A percentile compares a stretch with the other conserved stretches of the same genome.
Conservation (phyloP, 1,140 invertebrate genomes). For the Sesamia nonagrioides region DNA sequence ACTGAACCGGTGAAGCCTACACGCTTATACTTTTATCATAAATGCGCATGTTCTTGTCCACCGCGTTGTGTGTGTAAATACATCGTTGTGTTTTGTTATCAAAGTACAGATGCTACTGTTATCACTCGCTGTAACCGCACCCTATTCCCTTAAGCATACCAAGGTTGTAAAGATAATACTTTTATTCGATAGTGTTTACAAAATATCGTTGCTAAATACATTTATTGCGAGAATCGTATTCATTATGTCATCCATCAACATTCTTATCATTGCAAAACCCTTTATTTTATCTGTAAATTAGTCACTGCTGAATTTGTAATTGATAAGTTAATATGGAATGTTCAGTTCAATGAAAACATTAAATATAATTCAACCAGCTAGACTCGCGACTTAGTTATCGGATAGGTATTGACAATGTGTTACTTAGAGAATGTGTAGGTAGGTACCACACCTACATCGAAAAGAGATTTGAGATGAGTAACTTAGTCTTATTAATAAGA, state of each 20-base stretch:
- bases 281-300: conserved; percentile 8
- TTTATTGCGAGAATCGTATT: conserved; percentile 7
- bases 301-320: conserved; percentile 18
- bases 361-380: neutral
- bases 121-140: conserved; percentile 12
- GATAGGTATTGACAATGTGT: too few species aligned
- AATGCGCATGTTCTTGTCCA: conserved; percentile 16
- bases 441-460: too few species aligned
- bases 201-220: conserved; percentile 2
- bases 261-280: conserved; percentile 22
- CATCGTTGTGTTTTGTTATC: neutral
- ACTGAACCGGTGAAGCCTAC: too few species aligned
- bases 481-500: too few species aligned
- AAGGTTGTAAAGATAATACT: conserved; percentile 18
- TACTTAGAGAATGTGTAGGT: too few species aligned
- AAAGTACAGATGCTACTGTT: conserved; percentile 23
- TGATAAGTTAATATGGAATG: conserved; percentile 10
- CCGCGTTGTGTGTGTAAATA: too few species aligned
- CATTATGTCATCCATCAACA: conserved; percentile 34
- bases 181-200: conserved; percentile 17
- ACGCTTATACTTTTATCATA: neutral
- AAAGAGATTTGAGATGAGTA: too few species aligned
- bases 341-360: conserved; percentile 16
- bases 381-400: too few species aligned
- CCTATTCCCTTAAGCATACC: conserved; percentile 1